Evolutionary conservation across 2,888 invertebrate genomes (phyloP).

Genomic region (Chrysolina oricalcia): DNA sequence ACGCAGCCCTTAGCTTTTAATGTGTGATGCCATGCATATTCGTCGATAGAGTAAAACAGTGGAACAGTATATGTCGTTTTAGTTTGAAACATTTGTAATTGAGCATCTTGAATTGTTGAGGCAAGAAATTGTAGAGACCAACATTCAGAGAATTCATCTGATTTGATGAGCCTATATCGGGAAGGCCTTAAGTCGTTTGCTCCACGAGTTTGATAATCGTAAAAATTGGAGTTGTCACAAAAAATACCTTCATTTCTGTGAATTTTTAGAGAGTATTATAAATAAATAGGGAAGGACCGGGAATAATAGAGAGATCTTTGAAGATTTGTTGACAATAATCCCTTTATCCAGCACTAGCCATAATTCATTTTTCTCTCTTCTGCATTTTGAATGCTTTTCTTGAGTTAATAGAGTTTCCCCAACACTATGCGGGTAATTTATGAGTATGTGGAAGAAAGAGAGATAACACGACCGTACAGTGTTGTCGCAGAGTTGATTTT

Average conservation of each 20-base stretch:
- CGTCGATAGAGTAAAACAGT: slow-evolving; percentile 23
- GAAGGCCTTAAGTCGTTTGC: background rate
- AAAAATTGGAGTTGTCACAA: background rate
- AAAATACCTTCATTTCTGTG: too few relatives aligned
- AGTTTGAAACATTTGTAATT: too few relatives aligned
- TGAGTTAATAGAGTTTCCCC: background rate
- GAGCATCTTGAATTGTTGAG: background rate
- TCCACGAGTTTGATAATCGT: too few relatives aligned
- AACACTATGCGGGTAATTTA: slow-evolving; percentile 8
- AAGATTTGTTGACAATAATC: slow-evolving; percentile 14
- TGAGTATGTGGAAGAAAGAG: background rate
- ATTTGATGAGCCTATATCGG: background rate
- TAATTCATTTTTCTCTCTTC: too few relatives aligned
- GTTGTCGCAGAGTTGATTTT: too few relatives aligned
- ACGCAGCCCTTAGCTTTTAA: too few relatives aligned
- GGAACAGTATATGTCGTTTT: background rate
- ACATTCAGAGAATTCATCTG: background rate
- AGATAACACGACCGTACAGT: too few relatives aligned
- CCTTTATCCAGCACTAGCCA: slow-evolving; percentile 7
- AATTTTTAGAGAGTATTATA: background rate
- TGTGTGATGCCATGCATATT: too few relatives aligned
- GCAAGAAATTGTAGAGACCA: background rate
- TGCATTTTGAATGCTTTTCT: slow-evolving; percentile 9
- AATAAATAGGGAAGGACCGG: background rate
- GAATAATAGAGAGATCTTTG: too few relatives aligned